Evolutionary conservation across 2,113 vertebrate genomes (phyloP), one percentile per base, ranked within the genome.

Genomic region (Passer montanus): DNA sequence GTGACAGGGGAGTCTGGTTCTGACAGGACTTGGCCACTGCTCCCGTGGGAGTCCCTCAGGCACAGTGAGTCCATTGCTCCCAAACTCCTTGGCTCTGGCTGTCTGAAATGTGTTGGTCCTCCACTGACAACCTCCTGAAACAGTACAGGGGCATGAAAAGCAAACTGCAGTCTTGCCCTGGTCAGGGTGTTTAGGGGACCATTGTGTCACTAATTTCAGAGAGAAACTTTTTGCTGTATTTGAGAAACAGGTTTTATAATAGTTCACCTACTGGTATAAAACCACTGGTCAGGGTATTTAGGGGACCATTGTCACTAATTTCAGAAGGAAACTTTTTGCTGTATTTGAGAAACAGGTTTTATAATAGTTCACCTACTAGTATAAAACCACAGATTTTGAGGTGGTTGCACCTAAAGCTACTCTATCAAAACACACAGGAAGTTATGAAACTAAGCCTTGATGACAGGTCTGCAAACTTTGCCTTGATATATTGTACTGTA

Each of bases 71-170:
- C 46, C 9, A 0, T 55, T 49, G 46, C 44, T 39, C 13, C 35
- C 7, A 0, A 21, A 3, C 28, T 62, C 15, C 44, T 68, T 1
- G 1, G 23, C 4, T 56, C 59, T 66, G 78, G n/a, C 85, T 76
- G 22, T 35, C 79, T 75, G 53, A 46, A 68, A 23, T 39, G 30
- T 2, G 2, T 41, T 35, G 37, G 47, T 59, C 26, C n/a, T 66
- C 72, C 21, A 18, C 47, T 67, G n/a, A 22, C 63, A 49, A 1
- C 23, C n/a, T 52, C 74, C 16, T 44, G 68, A 21, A n/a, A 41
- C 21, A 88, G 31, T 27, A 9, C 26, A 75, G 31, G 82, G 41
- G 11, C 33, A 53, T 27, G 33, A 73, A 80, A 72, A 83, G 3
- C 43, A 43, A 88, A 26, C 50, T 41, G 47, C 28, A 53, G 11